Conservation (phyloP, 1,140 invertebrate species). For the Pseudomyrmex cubaensis region DNA sequence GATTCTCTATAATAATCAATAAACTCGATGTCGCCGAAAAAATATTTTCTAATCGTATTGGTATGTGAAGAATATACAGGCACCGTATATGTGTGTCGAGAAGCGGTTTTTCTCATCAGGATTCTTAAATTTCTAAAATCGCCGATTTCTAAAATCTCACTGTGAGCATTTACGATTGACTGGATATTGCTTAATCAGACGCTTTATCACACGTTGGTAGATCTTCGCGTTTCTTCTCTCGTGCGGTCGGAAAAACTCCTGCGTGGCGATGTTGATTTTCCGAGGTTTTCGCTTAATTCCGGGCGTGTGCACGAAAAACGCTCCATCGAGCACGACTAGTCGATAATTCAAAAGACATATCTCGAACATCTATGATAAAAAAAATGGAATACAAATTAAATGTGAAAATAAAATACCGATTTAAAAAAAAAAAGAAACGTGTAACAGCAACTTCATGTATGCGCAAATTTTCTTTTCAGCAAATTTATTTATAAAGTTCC, state of each 20-base stretch:
- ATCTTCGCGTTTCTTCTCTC: constrained; percentile 87
- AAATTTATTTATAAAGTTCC: constrained; percentile 20
- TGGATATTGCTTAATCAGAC: constrained; percentile 86
- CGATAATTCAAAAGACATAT: constrained; percentile 91
- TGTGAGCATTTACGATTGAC: constrained; percentile 79
- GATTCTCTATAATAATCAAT: constrained; percentile 22
- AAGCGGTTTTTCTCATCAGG: neutral
- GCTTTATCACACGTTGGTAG: constrained; percentile 87
- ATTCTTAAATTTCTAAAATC: no score
- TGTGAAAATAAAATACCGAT: neutral
- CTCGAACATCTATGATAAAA: constrained; percentile 91
- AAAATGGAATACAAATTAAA: constrained; percentile 43
- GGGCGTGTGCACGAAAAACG: constrained; percentile 92
- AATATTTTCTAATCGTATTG: constrained; percentile 25
- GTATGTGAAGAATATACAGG: constrained; percentile 17
- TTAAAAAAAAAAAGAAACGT: no score
- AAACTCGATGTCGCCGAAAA: constrained; percentile 42
- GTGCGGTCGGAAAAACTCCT: constrained; percentile 83
- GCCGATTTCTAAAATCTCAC: constrained; percentile 9
- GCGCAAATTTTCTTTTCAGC: neutral
- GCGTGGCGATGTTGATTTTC: constrained; percentile 71
- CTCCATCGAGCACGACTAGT: constrained; percentile 91
- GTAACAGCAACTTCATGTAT: no score
- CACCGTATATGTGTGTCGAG: constrained; percentile 1
- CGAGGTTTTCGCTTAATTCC: constrained; percentile 87